phyloP scores from a whole-genome alignment of 2,113 vertebrate genomes.

The Ammodramus savannarum region DNA sequence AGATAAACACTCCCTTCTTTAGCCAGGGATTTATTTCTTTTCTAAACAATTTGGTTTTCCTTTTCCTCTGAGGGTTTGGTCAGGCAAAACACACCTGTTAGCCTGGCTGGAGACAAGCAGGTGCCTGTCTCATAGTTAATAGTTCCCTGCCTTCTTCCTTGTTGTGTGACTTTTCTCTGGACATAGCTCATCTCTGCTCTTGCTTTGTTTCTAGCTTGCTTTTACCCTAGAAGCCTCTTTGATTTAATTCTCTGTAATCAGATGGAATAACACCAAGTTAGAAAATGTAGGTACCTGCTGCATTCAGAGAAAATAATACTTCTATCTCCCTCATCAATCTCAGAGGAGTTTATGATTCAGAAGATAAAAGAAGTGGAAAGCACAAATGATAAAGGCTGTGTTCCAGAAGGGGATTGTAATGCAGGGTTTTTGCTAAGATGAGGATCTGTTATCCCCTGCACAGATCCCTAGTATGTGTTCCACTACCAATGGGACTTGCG shows the following conservation, averaged over 20 bases:
- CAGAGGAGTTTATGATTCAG: not conserved
- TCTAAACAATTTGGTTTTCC: not conserved
- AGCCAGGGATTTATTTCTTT: not conserved
- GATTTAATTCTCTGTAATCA: constrained; percentile 7
- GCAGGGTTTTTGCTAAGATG: not conserved
- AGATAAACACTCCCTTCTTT: not conserved
- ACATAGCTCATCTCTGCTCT: not conserved
- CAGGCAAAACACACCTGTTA: constrained; percentile 3
- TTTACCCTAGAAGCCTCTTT: constrained; percentile 12
- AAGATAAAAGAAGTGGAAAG: not conserved
- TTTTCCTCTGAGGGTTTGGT: not conserved
- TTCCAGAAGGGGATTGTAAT: not conserved
- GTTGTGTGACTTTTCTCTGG: not conserved
- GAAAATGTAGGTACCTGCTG: not conserved
- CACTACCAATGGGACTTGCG: not conserved
- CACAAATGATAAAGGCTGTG: not conserved
- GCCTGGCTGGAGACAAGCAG: not conserved
- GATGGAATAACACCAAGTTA: not conserved
- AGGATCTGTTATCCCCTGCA: not conserved
- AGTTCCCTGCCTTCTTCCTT: not conserved
- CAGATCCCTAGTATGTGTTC: not conserved
- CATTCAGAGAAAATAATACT: not conserved
- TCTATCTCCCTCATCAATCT: not conserved
- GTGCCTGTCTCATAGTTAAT: not conserved
- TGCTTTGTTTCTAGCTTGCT: constrained; percentile 1